Evolutionary conservation across 1,140 invertebrate genomes (phyloP).

Genomic region (Penaeus chinensis): DNA sequence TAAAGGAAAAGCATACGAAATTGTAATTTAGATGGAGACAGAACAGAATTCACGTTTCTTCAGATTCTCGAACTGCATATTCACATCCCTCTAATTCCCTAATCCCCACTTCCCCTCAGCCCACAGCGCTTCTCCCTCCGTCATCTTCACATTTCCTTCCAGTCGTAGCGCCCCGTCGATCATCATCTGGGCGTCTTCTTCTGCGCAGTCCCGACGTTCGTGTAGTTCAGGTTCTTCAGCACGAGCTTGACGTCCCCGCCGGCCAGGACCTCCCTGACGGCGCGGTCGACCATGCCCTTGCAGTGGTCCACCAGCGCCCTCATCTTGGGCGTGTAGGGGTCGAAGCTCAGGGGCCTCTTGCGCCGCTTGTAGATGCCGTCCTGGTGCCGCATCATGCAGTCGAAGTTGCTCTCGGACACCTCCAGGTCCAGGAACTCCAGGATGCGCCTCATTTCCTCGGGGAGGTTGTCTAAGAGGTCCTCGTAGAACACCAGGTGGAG

Average conservation of each 20-base stretch:
- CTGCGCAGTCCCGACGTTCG: conserved; percentile 19
- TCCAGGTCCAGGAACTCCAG: conserved; percentile 73
- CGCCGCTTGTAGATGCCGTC: conserved; percentile 80
- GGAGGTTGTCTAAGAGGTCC: conserved; percentile 75
- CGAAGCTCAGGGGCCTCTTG: conserved; percentile 76
- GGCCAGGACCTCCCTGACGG: conserved; percentile 51
- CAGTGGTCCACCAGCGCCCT: conserved; percentile 67
- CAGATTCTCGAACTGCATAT: no score
- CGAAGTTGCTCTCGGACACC: conserved; percentile 64
- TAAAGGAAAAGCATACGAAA: no score
- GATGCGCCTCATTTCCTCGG: conserved; percentile 72
- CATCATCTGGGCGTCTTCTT: conserved; percentile 44
- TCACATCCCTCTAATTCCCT: no score
- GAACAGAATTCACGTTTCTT: no score
- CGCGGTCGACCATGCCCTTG: conserved; percentile 49
- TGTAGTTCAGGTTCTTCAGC: conserved; percentile 35
- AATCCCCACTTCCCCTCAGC: no score
- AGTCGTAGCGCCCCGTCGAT: neutral
- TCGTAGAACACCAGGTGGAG: conserved; percentile 80
- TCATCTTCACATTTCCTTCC: no score
- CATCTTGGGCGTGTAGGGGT: conserved; percentile 77
- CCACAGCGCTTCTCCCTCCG: no score
- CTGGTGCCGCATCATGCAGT: conserved; percentile 66
- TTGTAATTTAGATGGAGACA: no score
- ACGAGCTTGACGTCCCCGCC: conserved; percentile 48